A percentile compares a stretch with the other conserved stretches of the same genome.
Evolutionary conservation across 2,113 vertebrate species (phyloP).

Genomic region (Egretta garzetta): DNA sequence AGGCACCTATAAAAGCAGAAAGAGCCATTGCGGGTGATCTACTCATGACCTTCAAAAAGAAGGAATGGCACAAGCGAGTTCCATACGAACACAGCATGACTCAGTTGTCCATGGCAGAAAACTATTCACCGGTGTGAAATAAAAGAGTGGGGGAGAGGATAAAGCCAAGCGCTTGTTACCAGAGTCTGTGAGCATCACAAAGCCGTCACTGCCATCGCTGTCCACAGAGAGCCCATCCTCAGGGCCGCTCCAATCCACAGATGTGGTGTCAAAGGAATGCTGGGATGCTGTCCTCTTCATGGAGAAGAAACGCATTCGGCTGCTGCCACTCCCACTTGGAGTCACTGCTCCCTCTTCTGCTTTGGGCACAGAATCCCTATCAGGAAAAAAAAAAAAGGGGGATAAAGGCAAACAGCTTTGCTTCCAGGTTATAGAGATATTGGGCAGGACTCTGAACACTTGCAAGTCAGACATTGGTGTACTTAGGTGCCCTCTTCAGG

Average conservation of each 20-base stretch:
- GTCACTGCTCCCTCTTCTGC: conserved; percentile 76
- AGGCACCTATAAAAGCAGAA: background rate
- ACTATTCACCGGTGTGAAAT: background rate
- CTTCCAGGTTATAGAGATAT: no score
- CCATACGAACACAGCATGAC: fast-evolving
- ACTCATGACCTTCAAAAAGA: background rate
- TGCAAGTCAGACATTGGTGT: no score
- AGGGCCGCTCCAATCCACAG: conserved; percentile 85
- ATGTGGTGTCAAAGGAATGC: conserved; percentile 88
- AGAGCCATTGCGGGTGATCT: background rate
- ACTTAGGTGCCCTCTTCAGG: no score
- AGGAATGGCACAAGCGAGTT: background rate
- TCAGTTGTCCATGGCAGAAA: background rate
- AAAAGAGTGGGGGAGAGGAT: background rate
- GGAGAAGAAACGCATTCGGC: conserved; percentile 78
- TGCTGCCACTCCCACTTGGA: conserved; percentile 46
- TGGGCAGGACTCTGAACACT: no score
- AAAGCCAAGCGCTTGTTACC: conserved; percentile 68
- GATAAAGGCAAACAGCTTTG: no score
- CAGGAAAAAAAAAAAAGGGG: background rate
- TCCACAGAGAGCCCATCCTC: conserved; percentile 90
- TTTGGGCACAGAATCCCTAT: conserved; percentile 82
- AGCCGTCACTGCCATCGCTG: conserved; percentile 90
- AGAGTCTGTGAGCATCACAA: conserved; percentile 87
- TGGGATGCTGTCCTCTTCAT: conserved; percentile 90